These are phyloP conservation scores for Thymelicus lineola DNA, from an alignment of 2,888 invertebrate species.

Conservation along the genomic window DNA sequence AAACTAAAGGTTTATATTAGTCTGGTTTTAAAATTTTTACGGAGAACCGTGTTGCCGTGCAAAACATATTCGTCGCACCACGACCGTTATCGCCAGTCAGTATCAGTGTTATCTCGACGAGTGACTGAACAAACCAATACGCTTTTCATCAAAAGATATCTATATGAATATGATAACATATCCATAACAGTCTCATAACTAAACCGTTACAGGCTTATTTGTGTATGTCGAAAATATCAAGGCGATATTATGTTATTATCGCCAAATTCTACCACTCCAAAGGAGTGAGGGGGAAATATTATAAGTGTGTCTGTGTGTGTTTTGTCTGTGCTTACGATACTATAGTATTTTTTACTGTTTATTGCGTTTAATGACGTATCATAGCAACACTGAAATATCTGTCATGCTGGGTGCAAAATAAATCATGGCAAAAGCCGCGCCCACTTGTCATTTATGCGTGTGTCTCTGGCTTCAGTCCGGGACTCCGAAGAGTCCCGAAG, in stretches of 20 bases:
- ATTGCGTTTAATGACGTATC: not conserved
- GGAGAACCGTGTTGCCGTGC: not conserved
- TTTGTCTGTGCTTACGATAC: not conserved
- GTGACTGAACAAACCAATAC: not conserved
- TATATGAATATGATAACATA: constrained; percentile 5
- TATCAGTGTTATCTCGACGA: not conserved
- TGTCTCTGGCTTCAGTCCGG: not conserved
- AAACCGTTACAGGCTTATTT: not conserved
- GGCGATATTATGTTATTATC: not conserved
- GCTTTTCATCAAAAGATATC: not conserved
- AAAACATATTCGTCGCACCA: not conserved
- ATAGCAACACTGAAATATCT: not conserved
- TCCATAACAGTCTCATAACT: not conserved
- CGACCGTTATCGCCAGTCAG: not conserved
- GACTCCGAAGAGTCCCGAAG: no score
- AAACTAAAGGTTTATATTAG: no score
- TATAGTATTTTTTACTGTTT: not conserved
- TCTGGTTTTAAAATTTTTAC: no score
- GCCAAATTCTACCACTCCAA: no score
- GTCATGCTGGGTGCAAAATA: not conserved
- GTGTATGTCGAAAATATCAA: not conserved
- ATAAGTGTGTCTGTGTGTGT: no score
- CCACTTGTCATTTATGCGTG: not conserved
- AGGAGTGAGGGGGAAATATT: no score
- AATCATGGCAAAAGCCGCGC: not conserved